These are phyloP conservation scores for Numenius arquata DNA, from an alignment of 2,113 vertebrate genomes.

Conservation along the genomic window DNA sequence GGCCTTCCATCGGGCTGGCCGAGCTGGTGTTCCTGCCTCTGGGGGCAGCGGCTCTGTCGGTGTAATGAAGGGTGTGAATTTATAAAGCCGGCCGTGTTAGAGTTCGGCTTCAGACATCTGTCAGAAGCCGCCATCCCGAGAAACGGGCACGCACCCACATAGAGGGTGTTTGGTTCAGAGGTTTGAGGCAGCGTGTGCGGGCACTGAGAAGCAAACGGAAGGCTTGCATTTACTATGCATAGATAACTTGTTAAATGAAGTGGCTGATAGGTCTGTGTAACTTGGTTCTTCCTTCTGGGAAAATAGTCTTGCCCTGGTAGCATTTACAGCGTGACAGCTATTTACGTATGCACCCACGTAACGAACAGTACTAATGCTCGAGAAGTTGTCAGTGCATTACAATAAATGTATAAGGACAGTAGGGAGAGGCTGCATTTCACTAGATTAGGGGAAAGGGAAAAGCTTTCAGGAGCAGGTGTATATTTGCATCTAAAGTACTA, in stretches of 20 bases:
- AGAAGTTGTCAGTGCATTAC: background rate
- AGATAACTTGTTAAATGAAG: background rate
- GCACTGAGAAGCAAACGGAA: background rate
- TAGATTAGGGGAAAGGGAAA: background rate
- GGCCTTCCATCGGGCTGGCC: background rate
- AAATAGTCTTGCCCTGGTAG: background rate
- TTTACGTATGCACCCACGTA: accelerated
- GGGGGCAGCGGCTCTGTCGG: too few species aligned
- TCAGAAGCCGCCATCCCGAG: background rate
- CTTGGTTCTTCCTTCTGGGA: background rate
- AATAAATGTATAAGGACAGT: background rate
- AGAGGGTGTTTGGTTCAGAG: accelerated
- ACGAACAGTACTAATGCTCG: background rate
- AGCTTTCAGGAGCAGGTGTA: background rate
- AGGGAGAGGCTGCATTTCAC: background rate
- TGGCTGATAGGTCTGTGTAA: accelerated
- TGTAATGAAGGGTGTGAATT: accelerated
- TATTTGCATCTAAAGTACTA: background rate
- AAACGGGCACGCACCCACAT: accelerated
- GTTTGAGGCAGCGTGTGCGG: background rate
- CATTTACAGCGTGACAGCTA: background rate
- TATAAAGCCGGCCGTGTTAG: accelerated
- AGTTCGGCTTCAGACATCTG: accelerated
- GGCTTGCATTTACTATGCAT: accelerated
- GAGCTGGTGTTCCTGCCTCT: background rate